Evolutionary conservation across 1,140 invertebrate species (phyloP).

Genomic region (Oryctes rhinoceros): DNA sequence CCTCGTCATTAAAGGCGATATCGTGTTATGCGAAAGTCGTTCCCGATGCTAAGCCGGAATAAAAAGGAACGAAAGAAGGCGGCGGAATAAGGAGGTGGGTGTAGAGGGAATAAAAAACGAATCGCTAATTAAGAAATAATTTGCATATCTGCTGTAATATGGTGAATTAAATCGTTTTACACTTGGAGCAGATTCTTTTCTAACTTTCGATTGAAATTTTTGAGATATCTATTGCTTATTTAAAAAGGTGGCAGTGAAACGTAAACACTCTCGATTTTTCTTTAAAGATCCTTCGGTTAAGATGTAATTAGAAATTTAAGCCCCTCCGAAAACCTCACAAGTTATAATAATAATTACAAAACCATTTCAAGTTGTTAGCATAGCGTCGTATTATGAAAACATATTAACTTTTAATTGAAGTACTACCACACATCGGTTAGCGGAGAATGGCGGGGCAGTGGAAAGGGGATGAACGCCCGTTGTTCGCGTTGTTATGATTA

Average conservation of each 20-base stretch:
- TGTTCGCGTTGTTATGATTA: not conserved
- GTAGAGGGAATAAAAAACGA: not conserved
- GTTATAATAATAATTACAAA: conserved; percentile 16
- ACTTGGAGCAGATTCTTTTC: too few species aligned
- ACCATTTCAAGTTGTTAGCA: not conserved
- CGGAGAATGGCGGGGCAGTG: too few species aligned
- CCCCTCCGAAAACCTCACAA: not conserved
- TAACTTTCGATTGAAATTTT: too few species aligned
- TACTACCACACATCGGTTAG: not conserved
- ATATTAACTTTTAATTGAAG: conserved; percentile 20
- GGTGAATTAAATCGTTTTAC: not conserved
- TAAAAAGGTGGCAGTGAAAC: too few species aligned
- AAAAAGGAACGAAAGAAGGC: not conserved
- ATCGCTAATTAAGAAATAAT: not conserved
- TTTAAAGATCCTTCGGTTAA: too few species aligned
- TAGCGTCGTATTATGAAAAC: not conserved
- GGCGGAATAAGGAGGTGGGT: not conserved
- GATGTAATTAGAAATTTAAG: not conserved
- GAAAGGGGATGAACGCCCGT: not conserved
- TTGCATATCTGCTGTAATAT: conserved; percentile 14
- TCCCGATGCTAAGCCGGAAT: not conserved
- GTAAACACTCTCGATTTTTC: too few species aligned
- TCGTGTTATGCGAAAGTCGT: conserved; percentile 11
- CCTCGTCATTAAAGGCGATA: conserved; percentile 3
- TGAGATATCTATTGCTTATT: too few species aligned